Conservation (phyloP, 2,888 invertebrate genomes). For the Drosophila yooni region DNA sequence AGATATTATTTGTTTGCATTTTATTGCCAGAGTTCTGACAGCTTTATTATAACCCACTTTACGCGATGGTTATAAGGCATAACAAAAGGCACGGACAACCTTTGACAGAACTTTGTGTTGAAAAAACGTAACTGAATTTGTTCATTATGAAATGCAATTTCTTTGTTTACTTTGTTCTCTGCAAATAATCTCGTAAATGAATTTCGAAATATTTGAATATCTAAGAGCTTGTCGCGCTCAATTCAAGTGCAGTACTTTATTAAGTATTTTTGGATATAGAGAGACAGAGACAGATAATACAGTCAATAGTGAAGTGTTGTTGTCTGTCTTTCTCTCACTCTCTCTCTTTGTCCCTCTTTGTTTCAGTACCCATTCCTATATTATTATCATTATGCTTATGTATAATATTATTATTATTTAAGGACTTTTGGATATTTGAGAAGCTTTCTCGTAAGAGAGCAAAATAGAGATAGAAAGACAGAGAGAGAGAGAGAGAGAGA, state of each 20-base stretch:
- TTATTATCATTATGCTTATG: neutral
- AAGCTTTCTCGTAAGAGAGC: neutral
- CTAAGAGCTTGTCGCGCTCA: neutral
- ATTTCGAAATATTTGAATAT: neutral
- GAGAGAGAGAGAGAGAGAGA: neutral
- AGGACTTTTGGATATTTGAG: neutral
- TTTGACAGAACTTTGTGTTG: conserved; percentile 13
- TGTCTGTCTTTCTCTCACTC: neutral
- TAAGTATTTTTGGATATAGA: neutral
- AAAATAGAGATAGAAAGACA: neutral
- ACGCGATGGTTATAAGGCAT: neutral
- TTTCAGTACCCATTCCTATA: neutral
- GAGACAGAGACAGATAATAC: neutral
- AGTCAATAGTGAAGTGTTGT: neutral
- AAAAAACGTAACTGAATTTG: conserved; percentile 59
- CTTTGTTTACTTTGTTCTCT: neutral
- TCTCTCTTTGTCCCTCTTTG: neutral
- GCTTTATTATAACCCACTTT: neutral
- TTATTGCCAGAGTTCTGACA: neutral
- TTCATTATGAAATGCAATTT: neutral
- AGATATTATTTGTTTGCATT: neutral
- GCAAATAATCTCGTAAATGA: neutral
- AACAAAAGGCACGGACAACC: conserved; percentile 7
- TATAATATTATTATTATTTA: neutral
- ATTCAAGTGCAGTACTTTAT: neutral